Evolutionary conservation across 2,797 vertebrate genomes (phyloP).

Genomic region (Propithecus perrieri): DNA sequence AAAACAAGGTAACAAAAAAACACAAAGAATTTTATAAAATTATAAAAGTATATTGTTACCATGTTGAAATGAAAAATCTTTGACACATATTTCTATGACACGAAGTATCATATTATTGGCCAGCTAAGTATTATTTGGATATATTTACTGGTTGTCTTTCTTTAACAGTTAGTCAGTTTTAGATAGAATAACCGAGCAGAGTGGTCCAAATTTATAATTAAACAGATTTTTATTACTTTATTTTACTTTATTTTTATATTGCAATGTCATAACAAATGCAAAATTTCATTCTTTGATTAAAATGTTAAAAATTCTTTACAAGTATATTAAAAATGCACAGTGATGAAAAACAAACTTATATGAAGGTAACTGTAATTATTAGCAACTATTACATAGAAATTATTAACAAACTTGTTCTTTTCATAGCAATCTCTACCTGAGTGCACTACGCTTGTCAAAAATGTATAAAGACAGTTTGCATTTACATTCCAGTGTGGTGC

Average conservation of each 20-base stretch:
- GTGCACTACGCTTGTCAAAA: constrained; percentile 74
- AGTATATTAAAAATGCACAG: constrained; percentile 78
- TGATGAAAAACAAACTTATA: constrained; percentile 72
- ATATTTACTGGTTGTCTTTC: constrained; percentile 31
- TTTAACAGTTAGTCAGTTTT: background rate
- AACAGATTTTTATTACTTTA: constrained; percentile 48
- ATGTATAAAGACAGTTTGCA: constrained; percentile 74
- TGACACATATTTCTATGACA: background rate
- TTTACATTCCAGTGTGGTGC: constrained; percentile 74
- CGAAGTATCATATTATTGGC: background rate
- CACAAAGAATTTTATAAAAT: background rate
- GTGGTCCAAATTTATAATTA: constrained; percentile 57
- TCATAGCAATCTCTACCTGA: constrained; percentile 53
- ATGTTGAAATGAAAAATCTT: background rate
- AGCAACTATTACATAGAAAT: constrained; percentile 80
- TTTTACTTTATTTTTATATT: constrained; percentile 70
- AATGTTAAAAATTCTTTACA: constrained; percentile 76
- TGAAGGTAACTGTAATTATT: constrained; percentile 76
- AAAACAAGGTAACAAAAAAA: background rate
- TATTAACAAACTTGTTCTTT: constrained; percentile 81
- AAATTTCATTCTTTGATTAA: constrained; percentile 70
- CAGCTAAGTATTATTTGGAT: background rate
- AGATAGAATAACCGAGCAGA: background rate
- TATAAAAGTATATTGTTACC: background rate
- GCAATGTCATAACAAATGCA: constrained; percentile 56